phyloP scores from a whole-genome alignment of 2,888 invertebrate species.

The Diplolepis rosae region DNA sequence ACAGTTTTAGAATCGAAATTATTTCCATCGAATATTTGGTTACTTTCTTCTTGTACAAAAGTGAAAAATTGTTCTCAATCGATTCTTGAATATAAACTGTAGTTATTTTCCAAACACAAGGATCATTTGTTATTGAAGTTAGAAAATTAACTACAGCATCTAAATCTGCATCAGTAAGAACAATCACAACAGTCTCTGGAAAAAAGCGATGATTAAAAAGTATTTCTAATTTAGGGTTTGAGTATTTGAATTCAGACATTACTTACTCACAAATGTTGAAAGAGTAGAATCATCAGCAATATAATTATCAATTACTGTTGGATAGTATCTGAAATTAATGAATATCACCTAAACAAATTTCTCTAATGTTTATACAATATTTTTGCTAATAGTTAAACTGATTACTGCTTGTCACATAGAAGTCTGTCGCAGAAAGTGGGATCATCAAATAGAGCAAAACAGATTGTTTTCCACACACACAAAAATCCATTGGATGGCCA shows the following conservation, averaged over 20 bases:
- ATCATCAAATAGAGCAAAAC: neutral
- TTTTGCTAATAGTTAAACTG: neutral
- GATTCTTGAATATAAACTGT: constrained; percentile 47
- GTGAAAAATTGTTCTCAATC: constrained; percentile 38
- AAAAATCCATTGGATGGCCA: neutral
- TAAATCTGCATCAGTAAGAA: constrained; percentile 46
- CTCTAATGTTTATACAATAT: neutral
- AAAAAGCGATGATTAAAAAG: constrained; percentile 34
- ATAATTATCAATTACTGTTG: constrained; percentile 7
- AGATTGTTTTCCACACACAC: neutral
- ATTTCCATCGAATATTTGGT: constrained; percentile 34
- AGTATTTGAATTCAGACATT: neutral
- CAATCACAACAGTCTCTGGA: constrained; percentile 35
- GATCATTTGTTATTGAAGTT: constrained; percentile 37
- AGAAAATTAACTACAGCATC: constrained; percentile 41
- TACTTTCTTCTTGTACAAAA: constrained; percentile 40
- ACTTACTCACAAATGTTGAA: constrained; percentile 1
- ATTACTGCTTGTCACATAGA: neutral
- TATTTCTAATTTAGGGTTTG: neutral
- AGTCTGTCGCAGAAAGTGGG: neutral
- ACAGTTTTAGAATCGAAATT: constrained; percentile 39
- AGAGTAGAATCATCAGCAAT: neutral
- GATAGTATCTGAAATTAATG: constrained; percentile 5
- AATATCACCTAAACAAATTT: neutral
- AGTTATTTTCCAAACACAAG: constrained; percentile 45